phyloP scores from a whole-genome alignment of 1,140 invertebrate species.

The Musca vetustissima region DNA sequence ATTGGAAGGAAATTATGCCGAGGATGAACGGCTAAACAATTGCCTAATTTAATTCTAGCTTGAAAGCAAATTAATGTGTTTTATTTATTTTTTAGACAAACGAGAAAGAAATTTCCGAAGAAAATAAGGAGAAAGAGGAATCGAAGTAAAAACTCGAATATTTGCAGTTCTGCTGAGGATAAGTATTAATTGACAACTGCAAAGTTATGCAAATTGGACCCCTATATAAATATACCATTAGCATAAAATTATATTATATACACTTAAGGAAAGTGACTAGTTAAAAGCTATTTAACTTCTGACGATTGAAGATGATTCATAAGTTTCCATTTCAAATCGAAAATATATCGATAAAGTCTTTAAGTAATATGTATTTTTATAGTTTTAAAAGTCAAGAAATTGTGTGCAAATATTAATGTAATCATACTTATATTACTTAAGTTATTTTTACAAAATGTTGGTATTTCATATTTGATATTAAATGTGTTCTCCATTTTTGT shows the following conservation, averaged over 20 bases:
- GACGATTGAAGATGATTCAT: slow-evolving; percentile 28
- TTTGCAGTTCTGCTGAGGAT: slow-evolving; percentile 20
- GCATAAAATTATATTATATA: slow-evolving; percentile 33
- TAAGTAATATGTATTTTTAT: too few relatives aligned
- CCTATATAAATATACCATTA: slow-evolving; percentile 23
- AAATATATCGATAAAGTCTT: background rate
- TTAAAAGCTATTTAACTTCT: slow-evolving; percentile 29
- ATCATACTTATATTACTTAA: slow-evolving; percentile 12
- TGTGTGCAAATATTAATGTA: slow-evolving; percentile 31
- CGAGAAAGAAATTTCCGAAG: slow-evolving; percentile 69
- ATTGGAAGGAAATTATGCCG: too few relatives aligned
- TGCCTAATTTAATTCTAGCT: background rate
- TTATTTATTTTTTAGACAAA: slow-evolving; percentile 56
- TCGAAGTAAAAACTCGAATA: slow-evolving; percentile 40
- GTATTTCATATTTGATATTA: background rate
- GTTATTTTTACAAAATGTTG: too few relatives aligned
- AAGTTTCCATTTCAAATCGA: slow-evolving; percentile 15
- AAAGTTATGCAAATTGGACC: slow-evolving; percentile 18
- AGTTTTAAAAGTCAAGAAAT: slow-evolving; percentile 1
- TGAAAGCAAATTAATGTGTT: background rate
- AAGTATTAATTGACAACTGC: slow-evolving; percentile 19
- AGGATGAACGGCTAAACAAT: too few relatives aligned
- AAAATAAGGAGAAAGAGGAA: slow-evolving; percentile 72
- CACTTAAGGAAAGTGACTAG: slow-evolving; percentile 41
- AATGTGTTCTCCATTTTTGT: slow-evolving; percentile 1